Conservation (phyloP, 2,113 vertebrate genomes). For the Peromyscus polionotus region DNA sequence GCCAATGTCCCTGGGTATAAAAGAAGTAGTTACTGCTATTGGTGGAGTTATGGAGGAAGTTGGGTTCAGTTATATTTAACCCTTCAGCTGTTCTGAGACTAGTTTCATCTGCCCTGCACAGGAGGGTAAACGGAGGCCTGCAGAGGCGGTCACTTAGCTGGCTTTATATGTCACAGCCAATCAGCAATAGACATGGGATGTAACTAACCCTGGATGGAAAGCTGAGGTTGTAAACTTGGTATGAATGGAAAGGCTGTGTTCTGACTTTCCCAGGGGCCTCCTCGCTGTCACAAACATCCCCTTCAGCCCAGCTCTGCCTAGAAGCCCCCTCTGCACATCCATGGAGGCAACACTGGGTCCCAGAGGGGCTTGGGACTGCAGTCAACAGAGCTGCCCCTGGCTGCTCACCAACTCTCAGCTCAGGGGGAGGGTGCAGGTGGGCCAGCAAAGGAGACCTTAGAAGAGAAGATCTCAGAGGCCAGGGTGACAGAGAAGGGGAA, state of each 20-base stretch:
- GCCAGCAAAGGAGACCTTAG: background rate
- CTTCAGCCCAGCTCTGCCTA: background rate
- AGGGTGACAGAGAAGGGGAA: background rate
- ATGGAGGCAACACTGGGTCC: background rate
- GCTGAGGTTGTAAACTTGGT: background rate
- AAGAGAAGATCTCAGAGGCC: background rate
- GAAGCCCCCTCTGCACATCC: background rate
- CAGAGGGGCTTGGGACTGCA: background rate
- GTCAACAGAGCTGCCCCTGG: background rate
- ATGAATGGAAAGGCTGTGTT: background rate
- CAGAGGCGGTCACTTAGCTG: background rate
- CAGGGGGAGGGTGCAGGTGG: background rate
- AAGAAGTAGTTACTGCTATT: background rate
- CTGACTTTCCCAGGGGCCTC: background rate
- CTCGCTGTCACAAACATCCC: background rate
- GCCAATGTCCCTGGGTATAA: background rate
- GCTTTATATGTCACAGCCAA: background rate
- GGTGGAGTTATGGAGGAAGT: background rate
- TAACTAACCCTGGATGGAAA: background rate
- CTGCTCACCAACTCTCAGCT: background rate
- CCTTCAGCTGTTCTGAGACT: background rate
- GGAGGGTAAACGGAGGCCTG: background rate
- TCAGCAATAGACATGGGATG: background rate
- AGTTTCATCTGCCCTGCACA: background rate
- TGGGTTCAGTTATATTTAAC: background rate